These are phyloP conservation scores for Spongilla lacustris DNA, from an alignment of 37 sponge, comb jelly and placozoan genomes.

Conservation along the genomic window DNA sequence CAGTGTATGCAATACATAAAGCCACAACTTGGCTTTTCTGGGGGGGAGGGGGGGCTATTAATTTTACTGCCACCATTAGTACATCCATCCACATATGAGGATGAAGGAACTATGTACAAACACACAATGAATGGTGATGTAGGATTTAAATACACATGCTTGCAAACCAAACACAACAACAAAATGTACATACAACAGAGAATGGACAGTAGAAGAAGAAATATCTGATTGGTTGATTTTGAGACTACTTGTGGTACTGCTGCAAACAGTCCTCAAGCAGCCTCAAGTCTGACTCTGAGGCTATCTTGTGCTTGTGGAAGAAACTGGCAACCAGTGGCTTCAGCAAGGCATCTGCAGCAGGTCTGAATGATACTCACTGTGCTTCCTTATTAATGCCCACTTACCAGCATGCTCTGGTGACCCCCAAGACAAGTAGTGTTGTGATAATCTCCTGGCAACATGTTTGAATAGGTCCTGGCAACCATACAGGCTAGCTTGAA, in stretches of 20 bases:
- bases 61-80: too few relatives aligned
- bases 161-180: not conserved
- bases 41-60: too few relatives aligned
- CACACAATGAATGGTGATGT: too few relatives aligned
- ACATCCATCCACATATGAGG: too few relatives aligned
- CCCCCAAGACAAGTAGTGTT: constrained; percentile 7
- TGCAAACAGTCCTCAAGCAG: constrained; percentile 29
- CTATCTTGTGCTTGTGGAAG: constrained; percentile 26
- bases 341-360: not conserved
- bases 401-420: constrained; percentile 7
- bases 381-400: not conserved
- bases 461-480: constrained; percentile 78
- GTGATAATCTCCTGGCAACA: constrained; percentile 70
- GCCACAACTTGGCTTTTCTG: too few relatives aligned
- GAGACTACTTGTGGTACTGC: not conserved
- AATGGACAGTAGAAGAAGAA: too few relatives aligned
- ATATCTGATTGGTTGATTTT: not conserved
- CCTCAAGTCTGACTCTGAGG: constrained; percentile 22
- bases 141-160: not conserved
- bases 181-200: not conserved
- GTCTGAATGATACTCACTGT: not conserved
- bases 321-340: constrained; percentile 4
- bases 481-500: not conserved
- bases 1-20: too few relatives aligned
- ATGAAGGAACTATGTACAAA: too few relatives aligned